Base-by-base conservation (phyloP, 2,888 invertebrate species). In the Nomada flava region DNA sequence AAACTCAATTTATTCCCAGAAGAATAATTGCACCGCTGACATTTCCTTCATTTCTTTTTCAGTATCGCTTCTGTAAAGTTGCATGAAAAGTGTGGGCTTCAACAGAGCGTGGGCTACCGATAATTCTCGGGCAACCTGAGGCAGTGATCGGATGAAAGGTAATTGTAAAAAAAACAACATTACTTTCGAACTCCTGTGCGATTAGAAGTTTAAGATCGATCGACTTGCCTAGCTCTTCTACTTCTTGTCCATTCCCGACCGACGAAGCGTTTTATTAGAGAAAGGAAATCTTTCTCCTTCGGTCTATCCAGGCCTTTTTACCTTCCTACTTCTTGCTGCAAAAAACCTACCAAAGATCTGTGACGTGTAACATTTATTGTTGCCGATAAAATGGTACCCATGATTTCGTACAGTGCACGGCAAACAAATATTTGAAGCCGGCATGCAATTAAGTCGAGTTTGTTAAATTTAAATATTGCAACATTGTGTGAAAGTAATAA, bases 171-270 rank as follows among this genome's bases (percentile, higher is more conserved):
- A 57, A 75, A 70, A 13, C 26, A 53, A 65, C 62, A 55, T 67
- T 79, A 71, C 53, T 69, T 47, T 47, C 52, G 42, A 15, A 71
- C 44, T 73, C 29, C 50, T 26, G 11, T n/a, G 55, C 60, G 64
- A 42, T 60, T 71, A 47, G 29, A 64, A 76, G 74, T 76, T 76
- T 47, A 76, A 75, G 77, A 85, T 85, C 73, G 85, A 85, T 85
- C 79, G 79, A 67, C 29, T 79, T 64, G 71, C 65, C 57, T 18
- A 63, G 68, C 65, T 15, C 42, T 74, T 55, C 10, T 13, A 50
- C 23, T 79, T 65, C 59, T 75, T 62, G 18, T 15, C 42, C 11
- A n/a, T 72, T 62, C 44, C 60, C 47, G 18, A 59, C 63, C 53
- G 63, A 7, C n/a, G 44, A 63, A 53, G 20, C 72, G 44, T 72